A percentile compares a stretch with the other conserved stretches of the same genome.
These are phyloP conservation scores for Hippocampus guttulatus DNA, from an alignment of 2,113 vertebrate species.

Conservation along the genomic window DNA sequence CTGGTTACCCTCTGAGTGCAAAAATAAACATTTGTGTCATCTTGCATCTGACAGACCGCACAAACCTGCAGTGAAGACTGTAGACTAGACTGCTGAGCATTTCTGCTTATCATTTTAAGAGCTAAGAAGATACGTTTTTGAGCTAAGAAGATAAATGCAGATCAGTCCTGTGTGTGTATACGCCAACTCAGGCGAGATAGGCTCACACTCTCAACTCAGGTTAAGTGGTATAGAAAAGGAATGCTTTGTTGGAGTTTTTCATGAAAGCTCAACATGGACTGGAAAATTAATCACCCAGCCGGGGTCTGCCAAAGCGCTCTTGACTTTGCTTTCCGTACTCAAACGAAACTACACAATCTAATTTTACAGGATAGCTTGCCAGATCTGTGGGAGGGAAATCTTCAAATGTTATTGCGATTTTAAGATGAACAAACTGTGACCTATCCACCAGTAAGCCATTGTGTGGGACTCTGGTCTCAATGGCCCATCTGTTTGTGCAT, in stretches of 20 bases:
- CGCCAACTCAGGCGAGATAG: neutral
- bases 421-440: slow-evolving; percentile 12
- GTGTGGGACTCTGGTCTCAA: slow-evolving; percentile 1
- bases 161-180: too few relatives aligned
- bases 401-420: slow-evolving; percentile 23
- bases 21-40: neutral
- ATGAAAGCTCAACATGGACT: slow-evolving; percentile 11
- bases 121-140: too few relatives aligned
- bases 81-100: neutral
- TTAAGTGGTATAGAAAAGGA: neutral
- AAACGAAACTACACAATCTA: neutral
- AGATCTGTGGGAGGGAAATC: slow-evolving; percentile 2
- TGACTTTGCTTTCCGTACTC: slow-evolving; percentile 17
- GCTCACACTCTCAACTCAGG: neutral
- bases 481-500: slow-evolving; percentile 7
- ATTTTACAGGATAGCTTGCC: slow-evolving; percentile 1
- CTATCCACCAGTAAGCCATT: neutral
- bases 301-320: slow-evolving; percentile 22
- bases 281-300: slow-evolving; percentile 33
- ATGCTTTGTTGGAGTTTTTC: slow-evolving; percentile 2
- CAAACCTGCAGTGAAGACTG: neutral
- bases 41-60: neutral
- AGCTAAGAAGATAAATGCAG: too few relatives aligned
- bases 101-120: neutral
- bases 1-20: neutral